Percentiles rank a stretch among this genome's conserved stretches.
Evolutionary conservation across 2,888 invertebrate genomes (phyloP).

Genomic region (Cancer borealis): DNA sequence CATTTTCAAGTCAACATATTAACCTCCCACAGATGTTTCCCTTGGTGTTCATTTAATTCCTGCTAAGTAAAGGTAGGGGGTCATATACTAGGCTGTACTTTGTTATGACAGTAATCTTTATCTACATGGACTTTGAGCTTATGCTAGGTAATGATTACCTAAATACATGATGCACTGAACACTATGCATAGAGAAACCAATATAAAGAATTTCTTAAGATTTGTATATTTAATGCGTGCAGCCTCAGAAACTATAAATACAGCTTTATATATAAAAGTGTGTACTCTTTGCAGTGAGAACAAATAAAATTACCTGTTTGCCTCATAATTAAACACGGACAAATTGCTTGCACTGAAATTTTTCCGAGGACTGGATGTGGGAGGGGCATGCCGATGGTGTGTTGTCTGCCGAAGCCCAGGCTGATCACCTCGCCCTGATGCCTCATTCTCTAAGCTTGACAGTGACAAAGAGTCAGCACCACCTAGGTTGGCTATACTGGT

Average conservation of each 20-base stretch:
- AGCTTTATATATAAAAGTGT: background rate
- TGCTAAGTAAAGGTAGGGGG: too few relatives aligned
- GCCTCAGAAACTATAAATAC: background rate
- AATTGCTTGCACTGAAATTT: slow-evolving; percentile 69
- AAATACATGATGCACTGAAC: too few relatives aligned
- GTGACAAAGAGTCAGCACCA: slow-evolving; percentile 63
- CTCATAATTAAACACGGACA: slow-evolving; percentile 67
- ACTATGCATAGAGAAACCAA: background rate
- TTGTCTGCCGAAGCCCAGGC: slow-evolving; percentile 55
- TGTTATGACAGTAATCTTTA: too few relatives aligned
- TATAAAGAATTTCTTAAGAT: too few relatives aligned
- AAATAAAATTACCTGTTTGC: slow-evolving; percentile 57
- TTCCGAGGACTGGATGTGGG: slow-evolving; percentile 62
- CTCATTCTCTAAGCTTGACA: slow-evolving; percentile 71
- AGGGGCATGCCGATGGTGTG: slow-evolving; percentile 53
- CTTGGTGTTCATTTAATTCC: too few relatives aligned
- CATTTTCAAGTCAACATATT: background rate
- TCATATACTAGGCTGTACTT: background rate
- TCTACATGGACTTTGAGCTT: too few relatives aligned
- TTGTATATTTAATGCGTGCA: background rate
- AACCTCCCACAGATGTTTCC: background rate
- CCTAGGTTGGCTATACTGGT: slow-evolving; percentile 62
- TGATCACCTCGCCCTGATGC: slow-evolving; percentile 54
- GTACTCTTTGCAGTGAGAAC: too few relatives aligned
- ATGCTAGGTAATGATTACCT: too few relatives aligned